Evolutionary conservation across 2,113 vertebrate genomes (phyloP).

Genomic region (Phocoena sinus): DNA sequence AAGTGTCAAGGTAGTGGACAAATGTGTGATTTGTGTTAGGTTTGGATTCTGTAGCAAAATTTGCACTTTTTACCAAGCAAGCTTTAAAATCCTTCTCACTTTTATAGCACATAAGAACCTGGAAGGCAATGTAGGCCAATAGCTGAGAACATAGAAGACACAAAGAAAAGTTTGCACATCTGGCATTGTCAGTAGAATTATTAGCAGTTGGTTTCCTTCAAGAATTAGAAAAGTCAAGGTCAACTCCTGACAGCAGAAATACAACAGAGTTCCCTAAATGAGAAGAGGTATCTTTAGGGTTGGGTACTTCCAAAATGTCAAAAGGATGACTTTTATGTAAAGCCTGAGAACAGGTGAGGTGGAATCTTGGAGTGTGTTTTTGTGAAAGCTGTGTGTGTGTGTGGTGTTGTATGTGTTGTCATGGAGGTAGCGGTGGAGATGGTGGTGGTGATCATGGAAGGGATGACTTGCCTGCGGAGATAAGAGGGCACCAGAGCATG

Average conservation of each 20-base stretch:
- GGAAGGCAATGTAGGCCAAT: neutral
- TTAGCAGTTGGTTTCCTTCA: neutral
- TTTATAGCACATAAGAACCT: neutral
- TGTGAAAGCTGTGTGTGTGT: neutral
- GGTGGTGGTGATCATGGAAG: neutral
- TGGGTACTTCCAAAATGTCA: neutral
- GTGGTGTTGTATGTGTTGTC: fast-evolving
- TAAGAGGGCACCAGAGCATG: too few relatives aligned
- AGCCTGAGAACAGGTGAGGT: neutral
- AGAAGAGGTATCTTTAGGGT: neutral
- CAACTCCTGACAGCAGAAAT: neutral
- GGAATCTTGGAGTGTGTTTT: neutral
- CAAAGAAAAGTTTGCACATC: neutral
- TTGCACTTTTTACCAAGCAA: neutral
- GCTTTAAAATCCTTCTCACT: neutral
- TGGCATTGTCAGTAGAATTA: neutral
- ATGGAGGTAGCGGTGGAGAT: neutral
- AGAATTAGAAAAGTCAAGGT: neutral
- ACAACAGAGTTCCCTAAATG: neutral
- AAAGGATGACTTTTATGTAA: neutral
- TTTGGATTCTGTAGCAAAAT: conserved; percentile 4
- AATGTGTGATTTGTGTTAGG: neutral
- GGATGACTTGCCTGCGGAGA: neutral
- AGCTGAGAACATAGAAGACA: neutral
- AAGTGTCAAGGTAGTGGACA: neutral